Evolutionary conservation across 1,140 invertebrate genomes (phyloP), one percentile per base, ranked within the genome.

Genomic region (Pseudomyrmex dendroicus): DNA sequence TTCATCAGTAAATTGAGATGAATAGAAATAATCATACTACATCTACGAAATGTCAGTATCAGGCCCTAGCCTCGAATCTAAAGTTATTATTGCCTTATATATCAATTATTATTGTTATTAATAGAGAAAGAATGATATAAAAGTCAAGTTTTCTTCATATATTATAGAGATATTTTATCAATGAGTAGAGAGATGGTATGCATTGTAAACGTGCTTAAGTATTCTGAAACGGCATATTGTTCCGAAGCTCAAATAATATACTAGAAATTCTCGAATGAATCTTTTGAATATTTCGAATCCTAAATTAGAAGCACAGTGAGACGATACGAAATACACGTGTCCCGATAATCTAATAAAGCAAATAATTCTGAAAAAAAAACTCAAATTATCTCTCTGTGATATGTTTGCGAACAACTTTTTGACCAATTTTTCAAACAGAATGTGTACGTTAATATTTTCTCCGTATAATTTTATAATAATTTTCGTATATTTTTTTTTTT

Each of bases 161-260:
- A 61, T 83, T 83, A 25, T 85, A 85, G 64, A 46, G 57, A 57
- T 62, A 83, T 76, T 35, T 7, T 86, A 88, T 76, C 80, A 80
- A 88, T 88, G 86, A 88, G 74, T 86, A 88, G 76, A 68, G 76
- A 68, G 3, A 59, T 25, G 56, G 64, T 35, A 35, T 35, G 35
- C 35, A 83, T 85, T 89, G 86, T 80, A 70, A 84, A 63, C 68
- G 80, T 64, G 86, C 62, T 83, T 44, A 67, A 84, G 56, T 86
- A 88, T 89, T 88, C 61, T 67, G 77, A 20, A 68, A 76, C 48
- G 78, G 78, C 76, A 86, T 89, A 88, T 88, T 89, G 72, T 74
- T 52, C 2, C 48, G 57, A 59, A 85, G 78, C 63, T 78, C 48
- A 66, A 86, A 56, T 88, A 86, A 88, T 85, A 88, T 25, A 17